Conservation (phyloP, 2,797 vertebrate species). For the Vespertilio murinus region DNA sequence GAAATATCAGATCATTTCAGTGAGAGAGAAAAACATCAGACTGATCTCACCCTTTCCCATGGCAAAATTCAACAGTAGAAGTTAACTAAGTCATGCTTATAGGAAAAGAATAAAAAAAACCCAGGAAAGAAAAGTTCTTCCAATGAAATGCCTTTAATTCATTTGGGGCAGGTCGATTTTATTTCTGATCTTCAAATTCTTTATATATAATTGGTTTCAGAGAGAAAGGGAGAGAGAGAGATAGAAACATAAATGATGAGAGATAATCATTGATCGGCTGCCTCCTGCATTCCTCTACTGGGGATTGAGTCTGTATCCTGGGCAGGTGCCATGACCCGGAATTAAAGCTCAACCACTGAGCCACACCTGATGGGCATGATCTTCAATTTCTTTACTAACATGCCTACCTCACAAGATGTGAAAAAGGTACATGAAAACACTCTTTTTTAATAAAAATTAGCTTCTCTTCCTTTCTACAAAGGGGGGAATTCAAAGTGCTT, state of each 20-base stretch:
- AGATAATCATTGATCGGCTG: no score
- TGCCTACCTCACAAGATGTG: neutral
- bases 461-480: neutral
- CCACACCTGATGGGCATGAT: neutral
- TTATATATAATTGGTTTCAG: neutral
- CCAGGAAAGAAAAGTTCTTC: neutral
- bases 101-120: neutral
- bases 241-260: no score
- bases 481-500: neutral
- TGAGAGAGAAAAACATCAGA: neutral
- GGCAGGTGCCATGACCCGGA: no score
- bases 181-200: neutral
- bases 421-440: neutral
- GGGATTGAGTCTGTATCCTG: no score
- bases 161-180: neutral
- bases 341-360: no score
- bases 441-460: neutral
- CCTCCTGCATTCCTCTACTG: no score
- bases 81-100: neutral
- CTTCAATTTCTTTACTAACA: neutral
- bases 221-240: no score
- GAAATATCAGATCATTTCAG: neutral
- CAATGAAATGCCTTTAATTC: neutral
- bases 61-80: neutral
- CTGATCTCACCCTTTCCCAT: neutral